phyloP scores from a whole-genome alignment of 1,140 invertebrate species.

The Meloidogyne hapla region DNA sequence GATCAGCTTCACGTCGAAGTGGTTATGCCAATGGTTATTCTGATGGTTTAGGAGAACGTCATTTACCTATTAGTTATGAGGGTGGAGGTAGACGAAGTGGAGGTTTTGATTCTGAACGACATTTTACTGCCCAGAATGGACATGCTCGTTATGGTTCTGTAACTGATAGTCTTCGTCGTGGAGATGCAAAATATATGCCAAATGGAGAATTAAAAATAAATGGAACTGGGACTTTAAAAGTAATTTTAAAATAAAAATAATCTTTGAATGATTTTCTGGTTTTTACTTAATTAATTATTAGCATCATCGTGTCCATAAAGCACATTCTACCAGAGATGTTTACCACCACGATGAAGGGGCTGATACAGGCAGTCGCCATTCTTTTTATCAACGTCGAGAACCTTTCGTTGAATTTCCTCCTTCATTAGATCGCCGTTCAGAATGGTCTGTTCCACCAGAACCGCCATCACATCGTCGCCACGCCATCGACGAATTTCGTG shows the following conservation, averaged over 20 bases:
- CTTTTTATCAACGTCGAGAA: conserved; percentile 45
- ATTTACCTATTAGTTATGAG: conserved; percentile 36
- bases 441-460: conserved; percentile 35
- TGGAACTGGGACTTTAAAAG: conserved; percentile 15
- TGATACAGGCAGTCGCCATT: conserved; percentile 39
- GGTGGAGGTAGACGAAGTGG: conserved; percentile 15
- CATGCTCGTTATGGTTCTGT: conserved; percentile 55
- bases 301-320: conserved; percentile 50
- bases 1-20: conserved; percentile 35
- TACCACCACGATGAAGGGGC: conserved; percentile 45
- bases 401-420: conserved; percentile 61
- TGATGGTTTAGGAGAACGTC: conserved; percentile 12
- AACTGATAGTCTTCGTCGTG: conserved; percentile 56
- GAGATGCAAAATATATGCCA: conserved; percentile 57
- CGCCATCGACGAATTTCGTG: conserved; percentile 24
- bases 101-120: conserved; percentile 30
- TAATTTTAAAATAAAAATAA: neutral
- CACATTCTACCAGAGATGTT: conserved; percentile 49
- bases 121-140: conserved; percentile 28
- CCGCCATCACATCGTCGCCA: conserved; percentile 47
- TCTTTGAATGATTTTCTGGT: neutral
- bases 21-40: conserved; percentile 30
- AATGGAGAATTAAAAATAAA: conserved; percentile 55
- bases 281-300: conserved; percentile 28
- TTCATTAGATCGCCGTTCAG: conserved; percentile 47